Conservation (phyloP, 2,888 invertebrate species). For the Drosophila testacea region DNA sequence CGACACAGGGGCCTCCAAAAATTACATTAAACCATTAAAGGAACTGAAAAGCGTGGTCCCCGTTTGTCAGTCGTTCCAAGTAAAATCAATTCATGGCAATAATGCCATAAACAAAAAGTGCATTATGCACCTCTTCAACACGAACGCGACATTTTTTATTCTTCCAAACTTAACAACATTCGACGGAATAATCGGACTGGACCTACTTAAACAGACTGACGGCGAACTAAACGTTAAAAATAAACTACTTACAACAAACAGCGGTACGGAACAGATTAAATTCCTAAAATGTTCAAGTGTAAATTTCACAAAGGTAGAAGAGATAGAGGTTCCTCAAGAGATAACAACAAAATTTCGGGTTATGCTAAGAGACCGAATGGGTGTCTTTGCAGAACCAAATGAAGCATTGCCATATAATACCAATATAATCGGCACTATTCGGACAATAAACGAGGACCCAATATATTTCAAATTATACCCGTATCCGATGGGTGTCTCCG, state of each 20-base stretch:
- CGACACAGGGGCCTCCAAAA: conserved; percentile 12
- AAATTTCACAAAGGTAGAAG: neutral
- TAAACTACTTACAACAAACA: too few relatives aligned
- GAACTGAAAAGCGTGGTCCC: neutral
- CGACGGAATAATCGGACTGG: too few relatives aligned
- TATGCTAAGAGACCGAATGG: neutral
- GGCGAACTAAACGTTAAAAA: too few relatives aligned
- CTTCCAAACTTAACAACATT: too few relatives aligned
- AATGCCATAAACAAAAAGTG: too few relatives aligned
- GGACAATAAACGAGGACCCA: neutral
- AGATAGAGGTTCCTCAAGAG: neutral
- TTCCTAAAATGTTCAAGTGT: neutral
- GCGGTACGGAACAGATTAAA: neutral
- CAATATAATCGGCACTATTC: neutral
- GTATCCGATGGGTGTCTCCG: conserved; percentile 2
- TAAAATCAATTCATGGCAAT: too few relatives aligned
- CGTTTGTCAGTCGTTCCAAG: too few relatives aligned
- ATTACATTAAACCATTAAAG: conserved; percentile 6
- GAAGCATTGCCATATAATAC: neutral
- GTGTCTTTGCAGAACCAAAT: conserved; percentile 1
- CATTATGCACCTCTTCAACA: too few relatives aligned
- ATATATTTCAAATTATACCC: conserved; percentile 1
- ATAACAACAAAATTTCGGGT: neutral
- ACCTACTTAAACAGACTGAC: too few relatives aligned
- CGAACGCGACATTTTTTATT: too few relatives aligned